These are phyloP conservation scores for Hemiscyllium ocellatum DNA, from an alignment of 2,113 vertebrate genomes.

Conservation along the genomic window DNA sequence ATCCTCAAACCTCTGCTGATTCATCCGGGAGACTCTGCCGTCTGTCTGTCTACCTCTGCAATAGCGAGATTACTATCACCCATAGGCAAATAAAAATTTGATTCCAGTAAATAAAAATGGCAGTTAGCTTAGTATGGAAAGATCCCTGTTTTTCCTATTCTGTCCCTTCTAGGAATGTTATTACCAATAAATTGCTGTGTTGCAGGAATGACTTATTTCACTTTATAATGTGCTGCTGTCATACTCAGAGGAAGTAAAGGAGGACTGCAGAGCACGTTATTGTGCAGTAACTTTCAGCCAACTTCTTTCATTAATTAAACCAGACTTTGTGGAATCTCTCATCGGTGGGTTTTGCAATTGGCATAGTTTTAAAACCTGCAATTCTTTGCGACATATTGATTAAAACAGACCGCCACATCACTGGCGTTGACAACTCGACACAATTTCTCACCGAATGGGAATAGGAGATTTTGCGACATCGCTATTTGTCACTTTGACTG, in stretches of 20 bases:
- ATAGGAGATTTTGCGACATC: neutral
- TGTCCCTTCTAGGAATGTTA: neutral
- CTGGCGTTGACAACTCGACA: neutral
- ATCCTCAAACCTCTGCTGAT: neutral
- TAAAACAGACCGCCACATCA: neutral
- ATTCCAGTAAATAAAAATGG: neutral
- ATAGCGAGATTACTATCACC: neutral
- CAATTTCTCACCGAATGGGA: too few species aligned
- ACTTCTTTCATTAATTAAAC: neutral
- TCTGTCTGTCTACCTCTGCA: neutral
- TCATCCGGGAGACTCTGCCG: neutral
- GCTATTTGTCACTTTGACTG: neutral
- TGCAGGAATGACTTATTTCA: neutral
- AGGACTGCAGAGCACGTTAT: neutral
- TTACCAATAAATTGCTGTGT: neutral
- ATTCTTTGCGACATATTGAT: neutral
- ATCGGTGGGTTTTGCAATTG: neutral
- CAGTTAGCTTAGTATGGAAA: neutral
- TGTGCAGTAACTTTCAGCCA: neutral
- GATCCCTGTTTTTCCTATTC: neutral
- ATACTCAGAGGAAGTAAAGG: neutral
- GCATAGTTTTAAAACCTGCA: neutral
- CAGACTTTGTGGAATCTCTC: neutral
- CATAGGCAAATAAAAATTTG: neutral
- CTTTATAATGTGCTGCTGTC: neutral